Evolutionary conservation across 1,140 invertebrate species (phyloP), one percentile per base, ranked within the genome.

Genomic region (Batillaria attramentaria): DNA sequence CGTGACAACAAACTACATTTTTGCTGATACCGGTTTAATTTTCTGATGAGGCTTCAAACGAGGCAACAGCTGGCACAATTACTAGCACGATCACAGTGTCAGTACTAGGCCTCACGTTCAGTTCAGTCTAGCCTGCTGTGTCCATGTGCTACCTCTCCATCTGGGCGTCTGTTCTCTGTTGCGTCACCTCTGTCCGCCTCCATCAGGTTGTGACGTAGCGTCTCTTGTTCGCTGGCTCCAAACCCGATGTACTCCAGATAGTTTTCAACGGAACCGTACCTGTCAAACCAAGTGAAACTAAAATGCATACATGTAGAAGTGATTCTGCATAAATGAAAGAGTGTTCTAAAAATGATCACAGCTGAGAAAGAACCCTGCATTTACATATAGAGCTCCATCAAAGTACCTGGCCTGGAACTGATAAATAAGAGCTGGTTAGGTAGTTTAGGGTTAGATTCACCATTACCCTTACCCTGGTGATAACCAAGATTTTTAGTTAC

Each of bases 221-320:
- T 72, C 62, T 83, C 43, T 68, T 88, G 87, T 65, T 88, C 87
- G 4, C 57, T 72, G 18, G 37, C 20, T 37, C 82, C 72, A 62
- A 88, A 88, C 28, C 87, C 87, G 76, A 88, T 87, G 62, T 72
- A 81, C 43, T 84, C 82, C 65, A 88, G 54, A 65, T 88, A 88
- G 54, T 81, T 79, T 24, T 81, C 46, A 5, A 85, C 65, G 0
- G 83, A 86, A 3, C 83, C 82, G 74, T 84, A 87, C 68, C 87
- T 88, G 75, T 39, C 62, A 78, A 75, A 69, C 4, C 3, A 37
- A 37, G 16, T 66, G 24, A 31, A 35, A 10, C n/a, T 35, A 37
- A 33, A 24, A 28, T 5, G 46, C 28, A 35, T 35, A 43, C 28
- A 13, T 10, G 4, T 57, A 57, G 20, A 57, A 5, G 20, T 39